Evolutionary conservation across 2,113 vertebrate genomes (phyloP), one percentile per base, ranked within the genome.

Genomic region (Megaleporinus macrocephalus): DNA sequence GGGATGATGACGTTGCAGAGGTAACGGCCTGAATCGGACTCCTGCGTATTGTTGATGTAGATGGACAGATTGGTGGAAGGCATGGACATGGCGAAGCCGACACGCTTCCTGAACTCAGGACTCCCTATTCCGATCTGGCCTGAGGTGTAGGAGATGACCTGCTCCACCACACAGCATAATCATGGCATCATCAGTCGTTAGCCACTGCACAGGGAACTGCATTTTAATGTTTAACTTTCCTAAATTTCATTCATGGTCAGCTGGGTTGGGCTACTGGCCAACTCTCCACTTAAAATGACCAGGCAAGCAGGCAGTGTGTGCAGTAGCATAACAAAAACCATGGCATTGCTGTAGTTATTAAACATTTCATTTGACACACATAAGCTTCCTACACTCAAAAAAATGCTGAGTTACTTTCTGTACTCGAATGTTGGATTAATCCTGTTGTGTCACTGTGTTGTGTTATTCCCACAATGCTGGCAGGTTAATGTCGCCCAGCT

Each of bases 11-110:
- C 95, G 0, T 90, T 92, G 87, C 96, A 98, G 62, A 89, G 80
- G 88, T 97, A 98, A 76, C 85, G 91, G 0, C 97, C 97, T 0
- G 97, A 95, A 89, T 99, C 97, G 0, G 84, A 83, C 87, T 98
- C 96, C 81, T 81, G 93, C 0, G 96, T 96, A 88, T 90, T 84
- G 55, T 96, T 95, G 92, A 99, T 95, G 83, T 90, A 82, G 85
- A 99, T 89, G 0, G 97, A 98, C 87, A 98, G 88, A 61, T 98
- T 98, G 83, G 82, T 88, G 0, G 87, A 93, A 16, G 89, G 87
- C 92, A 95, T 88, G 13, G 90, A 1, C 82, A 94, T 73, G 4
- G 94, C 89, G 87, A 99, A 96, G 27, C 95, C 92, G 36, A 92
- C 85, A 0, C 96, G 93, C 27, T 89, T 82, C 73, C 87, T 90